Evolutionary conservation across 2,113 vertebrate genomes (phyloP), one percentile per base, ranked within the genome.

Genomic region (Odocoileus virginianus): DNA sequence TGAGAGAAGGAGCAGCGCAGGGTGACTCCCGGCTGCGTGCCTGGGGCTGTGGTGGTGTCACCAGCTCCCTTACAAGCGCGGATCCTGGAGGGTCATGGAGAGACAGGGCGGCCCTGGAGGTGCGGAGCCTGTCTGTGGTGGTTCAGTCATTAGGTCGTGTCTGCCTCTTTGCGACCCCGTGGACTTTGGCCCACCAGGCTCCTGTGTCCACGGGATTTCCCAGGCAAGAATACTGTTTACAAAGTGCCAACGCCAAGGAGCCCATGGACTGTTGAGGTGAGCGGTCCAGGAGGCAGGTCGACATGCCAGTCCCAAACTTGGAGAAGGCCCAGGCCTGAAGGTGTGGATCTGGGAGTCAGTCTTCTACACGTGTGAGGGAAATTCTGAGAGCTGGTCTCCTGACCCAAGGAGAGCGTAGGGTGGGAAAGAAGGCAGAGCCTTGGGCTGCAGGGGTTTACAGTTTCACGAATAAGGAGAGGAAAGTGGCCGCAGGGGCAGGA

Each of bases 131-230:
- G 33, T 11, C 64, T 21, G 17, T 4, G 64, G 33, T 2, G 64
- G 64, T 5, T 19, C 8, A 11, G 64, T 21, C 33, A 11, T 11
- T 5, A 21, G 3, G 33, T 5, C 1, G 33, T 1, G 9, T 21
- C 33, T 67, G n/a, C n/a, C 17, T 71, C n/a, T 67, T 11, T 21
- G 64, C 1, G 4, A 36, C n/a, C n/a, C n/a, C 1, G 4, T 36
- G 64, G n/a, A 11, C 64, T 21, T 19, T 6, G 36, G 64, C 64
- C 64, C 4, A 0, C 64, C 64, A 71, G 64, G 64, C 64, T 71
- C 64, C n/a, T 5, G 9, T 21, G n/a, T 36, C 17, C n/a, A 21
- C 21, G n/a, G 64, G 17, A 21, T 36, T 71, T 71, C n/a, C 64
- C 5, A 10, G 4, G 64, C 64, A 36, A 71, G 17, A 71, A 23